phyloP scores from a whole-genome alignment of 2,888 invertebrate species.

The Caenorhabditis macrosperma region DNA sequence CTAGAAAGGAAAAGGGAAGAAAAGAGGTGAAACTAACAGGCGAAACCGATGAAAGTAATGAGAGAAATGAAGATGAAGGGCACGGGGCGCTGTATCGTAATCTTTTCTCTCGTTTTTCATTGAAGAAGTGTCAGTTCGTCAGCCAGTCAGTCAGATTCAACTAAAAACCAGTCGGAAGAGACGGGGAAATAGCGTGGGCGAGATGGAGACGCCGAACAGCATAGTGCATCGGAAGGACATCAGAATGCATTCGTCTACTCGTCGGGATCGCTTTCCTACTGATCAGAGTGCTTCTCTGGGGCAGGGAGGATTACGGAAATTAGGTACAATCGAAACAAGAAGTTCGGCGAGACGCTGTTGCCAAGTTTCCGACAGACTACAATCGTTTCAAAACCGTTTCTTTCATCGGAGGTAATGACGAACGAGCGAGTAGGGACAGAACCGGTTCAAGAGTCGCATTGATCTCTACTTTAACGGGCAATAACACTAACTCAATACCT shows the following conservation, averaged over 20 bases:
- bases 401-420: too few species aligned
- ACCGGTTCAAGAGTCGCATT: too few species aligned
- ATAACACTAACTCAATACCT: too few species aligned
- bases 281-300: neutral
- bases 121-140: slow-evolving; percentile 28
- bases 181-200: neutral
- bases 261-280: neutral
- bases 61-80: slow-evolving; percentile 23
- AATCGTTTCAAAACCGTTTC: too few species aligned
- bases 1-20: slow-evolving; percentile 1
- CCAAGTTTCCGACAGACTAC: too few species aligned
- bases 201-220: neutral
- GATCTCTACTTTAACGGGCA: too few species aligned
- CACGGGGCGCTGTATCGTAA: slow-evolving; percentile 33
- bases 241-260: too few species aligned
- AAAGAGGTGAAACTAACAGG: slow-evolving; percentile 20
- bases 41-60: slow-evolving; percentile 36
- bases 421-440: too few species aligned
- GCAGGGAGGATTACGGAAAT: neutral
- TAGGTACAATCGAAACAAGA: neutral
- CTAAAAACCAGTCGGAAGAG: slow-evolving; percentile 29
- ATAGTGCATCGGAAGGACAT: slow-evolving; percentile 45
- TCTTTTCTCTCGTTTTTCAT: slow-evolving; percentile 18
- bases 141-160: slow-evolving; percentile 18
- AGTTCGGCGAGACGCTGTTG: too few species aligned